These are phyloP conservation scores for Anoura caudifer DNA, from an alignment of 2,113 vertebrate species.

Conservation along the genomic window DNA sequence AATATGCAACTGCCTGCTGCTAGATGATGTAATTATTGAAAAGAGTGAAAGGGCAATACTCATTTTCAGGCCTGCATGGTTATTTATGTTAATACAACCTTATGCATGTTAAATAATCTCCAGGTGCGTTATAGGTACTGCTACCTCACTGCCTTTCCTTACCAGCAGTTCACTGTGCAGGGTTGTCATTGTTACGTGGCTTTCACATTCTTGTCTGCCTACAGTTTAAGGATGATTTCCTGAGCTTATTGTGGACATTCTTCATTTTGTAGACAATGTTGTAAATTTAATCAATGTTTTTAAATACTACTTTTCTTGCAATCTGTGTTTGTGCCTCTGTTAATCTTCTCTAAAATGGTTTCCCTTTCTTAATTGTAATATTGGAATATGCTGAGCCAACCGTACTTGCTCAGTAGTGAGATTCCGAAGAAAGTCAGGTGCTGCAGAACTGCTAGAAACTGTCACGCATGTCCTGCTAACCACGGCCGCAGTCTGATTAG, in stretches of 20 bases:
- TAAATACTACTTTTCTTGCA: background rate
- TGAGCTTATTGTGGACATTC: background rate
- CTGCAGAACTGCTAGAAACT: background rate
- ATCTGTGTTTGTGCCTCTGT: background rate
- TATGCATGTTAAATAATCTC: constrained; percentile 20
- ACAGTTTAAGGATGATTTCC: background rate
- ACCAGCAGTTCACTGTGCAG: background rate
- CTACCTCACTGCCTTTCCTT: background rate
- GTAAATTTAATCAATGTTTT: constrained; percentile 20
- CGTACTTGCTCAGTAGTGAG: background rate
- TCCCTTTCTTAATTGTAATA: background rate
- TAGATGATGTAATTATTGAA: constrained; percentile 29
- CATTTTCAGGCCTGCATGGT: constrained; percentile 39
- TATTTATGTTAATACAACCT: constrained; percentile 15
- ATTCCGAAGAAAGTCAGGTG: constrained; percentile 3
- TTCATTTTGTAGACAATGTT: background rate
- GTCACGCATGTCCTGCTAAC: background rate
- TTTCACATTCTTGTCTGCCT: background rate
- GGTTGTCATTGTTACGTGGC: background rate
- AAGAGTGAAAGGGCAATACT: constrained; percentile 44
- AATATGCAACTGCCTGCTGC: background rate
- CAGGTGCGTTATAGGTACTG: background rate
- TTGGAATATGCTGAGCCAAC: background rate
- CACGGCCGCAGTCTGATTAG: constrained; percentile 12
- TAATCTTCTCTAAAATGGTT: background rate